Base-by-base conservation (phyloP, 2,797 vertebrate genomes). In the Gallirallus australis region DNA sequence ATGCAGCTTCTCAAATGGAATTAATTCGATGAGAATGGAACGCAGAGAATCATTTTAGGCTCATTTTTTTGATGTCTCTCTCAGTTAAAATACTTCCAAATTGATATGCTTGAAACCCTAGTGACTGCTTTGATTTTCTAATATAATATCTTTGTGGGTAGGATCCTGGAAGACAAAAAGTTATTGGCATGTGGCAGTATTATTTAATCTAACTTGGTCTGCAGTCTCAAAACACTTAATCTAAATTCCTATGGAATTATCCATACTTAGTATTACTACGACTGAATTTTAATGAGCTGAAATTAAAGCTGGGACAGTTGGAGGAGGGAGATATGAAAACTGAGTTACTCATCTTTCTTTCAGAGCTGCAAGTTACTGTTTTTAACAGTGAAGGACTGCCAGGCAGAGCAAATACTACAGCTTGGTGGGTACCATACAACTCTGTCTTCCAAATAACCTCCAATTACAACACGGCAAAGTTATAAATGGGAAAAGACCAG, bases 21-120 rank as follows among this genome's bases (percentile, higher is more conserved):
- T 95, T 97, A 96, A 97, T 95, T 96, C 10, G 8, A 86, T 2
- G 28, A 96, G 94, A 97, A 96, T 72, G 87, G 76, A 96, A 95
- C 12, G 19, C 45, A 81, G 64, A 91, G 70, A 94, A 87, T 82
- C 31, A 92, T 93, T 95, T 88, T 87, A 80, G 64, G 73, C 70
- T 94, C 92, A n/a, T 92, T 97, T 94, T 96, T 78, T 68, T 42
- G 56, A 90, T 2, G 11, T 82, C 72, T 69, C 96, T 94, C 86
- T 77, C 72, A 45, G 57, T 91, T 83, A 93, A 86, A 90, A 95
- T 95, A 94, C 75, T 95, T 93, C 81, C 57, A 95, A 91, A 91
- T 76, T 66, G 33, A 90, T 92, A 61, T 92, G 86, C 42, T 64
- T 42, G 63, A 81, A 89, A 96, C 70, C 40, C 59, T 65, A 66